Conservation (phyloP, 30 jellyfish, hydroid and myxozoan species). For the Phacellophora camtschatica region DNA sequence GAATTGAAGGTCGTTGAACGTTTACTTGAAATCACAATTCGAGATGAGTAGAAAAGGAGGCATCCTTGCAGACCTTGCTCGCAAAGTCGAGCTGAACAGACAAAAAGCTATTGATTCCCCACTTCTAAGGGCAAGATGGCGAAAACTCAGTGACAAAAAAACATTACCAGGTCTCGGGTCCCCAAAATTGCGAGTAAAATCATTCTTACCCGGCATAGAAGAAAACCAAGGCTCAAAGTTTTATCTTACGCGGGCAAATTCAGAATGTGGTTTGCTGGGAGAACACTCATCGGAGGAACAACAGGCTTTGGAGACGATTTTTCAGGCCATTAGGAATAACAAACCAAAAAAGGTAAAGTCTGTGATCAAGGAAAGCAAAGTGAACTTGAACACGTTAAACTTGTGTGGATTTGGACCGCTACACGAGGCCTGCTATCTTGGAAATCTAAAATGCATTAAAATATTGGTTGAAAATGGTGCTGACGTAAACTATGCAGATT, state of each 20-base stretch:
- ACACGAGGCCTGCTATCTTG: conserved; percentile 74
- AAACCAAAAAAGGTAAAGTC: conserved; percentile 39
- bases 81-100: conserved; percentile 58
- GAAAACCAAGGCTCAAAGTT: background rate
- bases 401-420: conserved; percentile 46
- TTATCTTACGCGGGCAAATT: conserved; percentile 3
- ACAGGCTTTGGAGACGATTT: conserved; percentile 1
- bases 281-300: background rate
- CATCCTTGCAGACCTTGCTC: conserved; percentile 45
- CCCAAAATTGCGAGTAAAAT: conserved; percentile 14
- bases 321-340: conserved; percentile 35
- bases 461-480: conserved; percentile 63
- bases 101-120: conserved; percentile 72
- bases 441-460: conserved; percentile 51
- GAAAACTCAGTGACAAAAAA: background rate
- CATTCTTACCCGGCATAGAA: conserved; percentile 18
- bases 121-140: conserved; percentile 59
- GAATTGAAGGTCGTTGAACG: too few species aligned
- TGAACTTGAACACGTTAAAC: conserved; percentile 19
- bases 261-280: conserved; percentile 6
- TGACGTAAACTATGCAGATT: conserved; percentile 58
- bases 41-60: conserved; percentile 50
- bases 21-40: too few species aligned
- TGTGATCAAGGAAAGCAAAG: conserved; percentile 18
- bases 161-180: conserved; percentile 1